phyloP scores from a whole-genome alignment of 2,888 invertebrate genomes.

The Drosophila quinaria region DNA sequence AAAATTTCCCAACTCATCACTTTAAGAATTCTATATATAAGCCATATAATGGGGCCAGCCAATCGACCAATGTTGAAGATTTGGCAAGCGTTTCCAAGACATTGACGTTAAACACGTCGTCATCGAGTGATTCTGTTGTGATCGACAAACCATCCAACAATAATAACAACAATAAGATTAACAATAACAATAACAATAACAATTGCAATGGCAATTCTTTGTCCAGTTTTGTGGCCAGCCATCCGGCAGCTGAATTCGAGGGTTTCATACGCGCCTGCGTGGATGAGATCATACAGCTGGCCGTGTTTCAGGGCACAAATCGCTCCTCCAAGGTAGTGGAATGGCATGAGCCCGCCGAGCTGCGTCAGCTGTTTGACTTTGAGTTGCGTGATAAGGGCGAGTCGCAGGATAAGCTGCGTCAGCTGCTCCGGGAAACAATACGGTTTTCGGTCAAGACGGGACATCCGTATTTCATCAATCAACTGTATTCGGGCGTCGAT shows the following conservation, averaged over 20 bases:
- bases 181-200: slow-evolving; percentile 30
- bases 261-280: slow-evolving; percentile 90
- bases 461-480: slow-evolving; percentile 95
- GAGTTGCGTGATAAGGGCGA: slow-evolving; percentile 87
- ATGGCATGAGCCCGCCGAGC: slow-evolving; percentile 91
- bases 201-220: slow-evolving; percentile 31
- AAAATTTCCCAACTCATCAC: slow-evolving; percentile 74
- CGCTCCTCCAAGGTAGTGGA: slow-evolving; percentile 92
- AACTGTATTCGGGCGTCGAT: slow-evolving; percentile 93
- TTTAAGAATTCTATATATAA: slow-evolving; percentile 83
- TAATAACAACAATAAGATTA: slow-evolving; percentile 14
- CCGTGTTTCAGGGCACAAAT: slow-evolving; percentile 91
- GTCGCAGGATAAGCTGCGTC: slow-evolving; percentile 89
- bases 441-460: slow-evolving; percentile 95
- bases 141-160: slow-evolving; percentile 38
- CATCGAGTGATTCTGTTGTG: slow-evolving; percentile 58
- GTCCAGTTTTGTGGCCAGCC: slow-evolving; percentile 86
- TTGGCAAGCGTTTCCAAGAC: slow-evolving; percentile 63
- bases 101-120: slow-evolving; percentile 62
- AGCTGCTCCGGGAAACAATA: slow-evolving; percentile 90
- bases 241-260: slow-evolving; percentile 89
- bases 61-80: slow-evolving; percentile 54
- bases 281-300: slow-evolving; percentile 90
- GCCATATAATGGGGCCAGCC: slow-evolving; percentile 62
- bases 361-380: slow-evolving; percentile 90